phyloP scores from a whole-genome alignment of 2,888 invertebrate species.

The Campoplex capitator region DNA sequence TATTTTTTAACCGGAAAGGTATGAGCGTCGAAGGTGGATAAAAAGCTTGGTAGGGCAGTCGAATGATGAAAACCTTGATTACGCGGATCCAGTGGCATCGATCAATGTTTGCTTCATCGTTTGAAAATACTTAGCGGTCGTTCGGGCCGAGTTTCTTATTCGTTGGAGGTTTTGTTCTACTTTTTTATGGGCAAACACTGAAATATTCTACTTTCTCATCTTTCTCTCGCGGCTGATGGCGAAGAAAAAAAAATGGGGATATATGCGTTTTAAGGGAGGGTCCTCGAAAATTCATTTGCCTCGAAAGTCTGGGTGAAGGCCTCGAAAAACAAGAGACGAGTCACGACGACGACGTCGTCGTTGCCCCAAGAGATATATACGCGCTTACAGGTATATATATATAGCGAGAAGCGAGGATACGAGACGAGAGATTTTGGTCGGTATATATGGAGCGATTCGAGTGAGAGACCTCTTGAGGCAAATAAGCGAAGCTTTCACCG shows the following conservation, averaged over 20 bases:
- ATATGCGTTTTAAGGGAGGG: slow-evolving; percentile 38
- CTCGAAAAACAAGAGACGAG: slow-evolving; percentile 55
- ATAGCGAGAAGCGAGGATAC: slow-evolving; percentile 57
- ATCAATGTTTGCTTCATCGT: background rate
- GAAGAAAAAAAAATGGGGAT: background rate
- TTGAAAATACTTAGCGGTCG: background rate
- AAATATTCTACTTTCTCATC: slow-evolving; percentile 1
- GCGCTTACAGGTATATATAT: slow-evolving; percentile 39
- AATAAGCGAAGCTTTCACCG: slow-evolving; percentile 68
- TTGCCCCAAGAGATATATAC: slow-evolving; percentile 40
- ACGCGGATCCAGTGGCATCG: background rate
- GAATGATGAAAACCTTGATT: background rate
- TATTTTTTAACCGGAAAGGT: too few species aligned
- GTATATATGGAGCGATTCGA: slow-evolving; percentile 57
- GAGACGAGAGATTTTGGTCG: slow-evolving; percentile 51
- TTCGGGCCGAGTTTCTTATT: slow-evolving; percentile 4
- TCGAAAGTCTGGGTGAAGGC: slow-evolving; percentile 57
- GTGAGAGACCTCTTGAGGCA: slow-evolving; percentile 69
- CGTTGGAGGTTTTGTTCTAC: slow-evolving; percentile 3
- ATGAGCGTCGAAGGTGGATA: background rate
- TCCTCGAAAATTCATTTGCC: slow-evolving; percentile 72
- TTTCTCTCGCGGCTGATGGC: background rate
- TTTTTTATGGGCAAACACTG: background rate
- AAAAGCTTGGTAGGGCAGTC: background rate
- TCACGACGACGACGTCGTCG: slow-evolving; percentile 50